Evolutionary conservation across 2,113 vertebrate genomes (phyloP), one percentile per base, ranked within the genome.

Genomic region (Kryptolebias marmoratus): DNA sequence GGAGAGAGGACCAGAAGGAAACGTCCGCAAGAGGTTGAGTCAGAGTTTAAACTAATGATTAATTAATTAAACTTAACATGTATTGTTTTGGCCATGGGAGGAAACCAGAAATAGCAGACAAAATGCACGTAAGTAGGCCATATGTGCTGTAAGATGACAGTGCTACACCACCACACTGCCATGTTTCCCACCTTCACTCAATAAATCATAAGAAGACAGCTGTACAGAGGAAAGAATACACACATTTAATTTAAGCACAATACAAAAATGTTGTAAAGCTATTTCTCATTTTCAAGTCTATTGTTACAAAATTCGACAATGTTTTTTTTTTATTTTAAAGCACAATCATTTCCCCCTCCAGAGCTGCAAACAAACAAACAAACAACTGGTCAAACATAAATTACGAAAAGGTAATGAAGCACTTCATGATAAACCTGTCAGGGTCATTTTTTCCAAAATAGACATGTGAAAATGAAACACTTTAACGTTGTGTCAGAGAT

Each of bases 181-280:
- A 48, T 48, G 47, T 79, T 4, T 74, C 83, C 66, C 27, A 27
- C 14, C 28, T 36, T 36, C 14, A 30, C 53, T 63, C 22, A 52
- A 48, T 62, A 59, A 50, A 58, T 86, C 22, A 75, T 63, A 80
- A 63, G 6, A 61, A 70, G 18, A 60, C 50, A 64, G n/a, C 60
- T 54, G 32, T 49, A 68, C 31, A 53, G 6, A 39, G 16, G 1
- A 73, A 53, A 79, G 31, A 32, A 0, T 11, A 47, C 2, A 16
- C 16, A 76, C 22, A 48, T 65, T 73, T 64, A 45, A 62, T 31
- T 71, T 14, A 63, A 44, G 11, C 1, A 9, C 18, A 52, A 52
- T 22, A 27, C 31, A 65, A 65, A 36, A n/a, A 27, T 4, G 1
- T 9, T 13, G 7, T 53, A n/a, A 42, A 6, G 32, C 13, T 52